These are phyloP conservation scores for cattle (Bos taurus) DNA, from an alignment of 2,113 vertebrate species.

Conservation along the genomic window ARS-UCD2.0 NC_037335.1:16820001-16820500, in stretches of 20 bases:
- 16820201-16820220: neutral
- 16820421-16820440: conserved; percentile 42
- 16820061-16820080: neutral
- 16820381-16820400: neutral
- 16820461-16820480: neutral
- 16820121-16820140: neutral
- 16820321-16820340: neutral
- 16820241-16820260: neutral
- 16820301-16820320: neutral
- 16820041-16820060: neutral
- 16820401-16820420: conserved; percentile 14
- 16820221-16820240: neutral
- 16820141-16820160: neutral
- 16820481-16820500: conserved; percentile 43
- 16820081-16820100: neutral
- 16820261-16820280: neutral
- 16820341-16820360: neutral
- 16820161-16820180: neutral
- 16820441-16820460: neutral
- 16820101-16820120: neutral
- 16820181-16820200: neutral
- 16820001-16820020: neutral
- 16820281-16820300: neutral
- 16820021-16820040: neutral
- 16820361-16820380: no score